Evolutionary conservation across 1,140 invertebrate species (phyloP).

Genomic region (Monomorium pharaonis): DNA sequence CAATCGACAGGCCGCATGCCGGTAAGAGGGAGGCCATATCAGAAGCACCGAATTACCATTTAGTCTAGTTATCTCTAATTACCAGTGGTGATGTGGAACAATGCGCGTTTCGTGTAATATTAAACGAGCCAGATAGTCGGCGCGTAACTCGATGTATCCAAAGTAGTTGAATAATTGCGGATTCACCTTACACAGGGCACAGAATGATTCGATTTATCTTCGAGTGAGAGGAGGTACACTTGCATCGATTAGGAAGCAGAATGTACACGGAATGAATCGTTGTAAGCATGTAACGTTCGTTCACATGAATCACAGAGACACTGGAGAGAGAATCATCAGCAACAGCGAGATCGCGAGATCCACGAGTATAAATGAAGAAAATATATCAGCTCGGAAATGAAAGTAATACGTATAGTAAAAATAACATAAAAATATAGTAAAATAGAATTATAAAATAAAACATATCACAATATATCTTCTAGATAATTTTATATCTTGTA

Average conservation of each 20-base stretch:
- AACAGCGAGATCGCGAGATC: neutral
- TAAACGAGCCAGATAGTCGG: conserved; percentile 49
- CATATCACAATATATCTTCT: neutral
- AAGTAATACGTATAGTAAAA: neutral
- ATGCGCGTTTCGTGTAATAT: conserved; percentile 56
- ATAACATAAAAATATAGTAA: neutral
- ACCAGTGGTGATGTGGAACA: conserved; percentile 63
- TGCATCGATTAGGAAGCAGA: conserved; percentile 35
- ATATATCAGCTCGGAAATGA: neutral
- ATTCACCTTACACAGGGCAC: conserved; percentile 45
- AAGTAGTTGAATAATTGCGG: conserved; percentile 48
- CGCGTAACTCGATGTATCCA: conserved; percentile 32
- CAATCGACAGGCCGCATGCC: conserved; percentile 26
- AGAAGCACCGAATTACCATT: conserved; percentile 61
- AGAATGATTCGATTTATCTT: conserved; percentile 74
- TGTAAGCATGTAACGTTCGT: neutral
- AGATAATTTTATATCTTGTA: neutral
- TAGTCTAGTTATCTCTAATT: conserved; percentile 69
- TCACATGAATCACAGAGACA: neutral
- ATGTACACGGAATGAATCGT: neutral
- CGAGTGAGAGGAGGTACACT: neutral
- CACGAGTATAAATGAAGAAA: neutral
- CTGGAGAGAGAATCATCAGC: neutral
- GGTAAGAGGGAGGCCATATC: conserved; percentile 11
- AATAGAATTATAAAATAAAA: too few species aligned